These are phyloP conservation scores for Onychomys torridus DNA, from an alignment of 2,797 vertebrate genomes.

Conservation along the genomic window DNA sequence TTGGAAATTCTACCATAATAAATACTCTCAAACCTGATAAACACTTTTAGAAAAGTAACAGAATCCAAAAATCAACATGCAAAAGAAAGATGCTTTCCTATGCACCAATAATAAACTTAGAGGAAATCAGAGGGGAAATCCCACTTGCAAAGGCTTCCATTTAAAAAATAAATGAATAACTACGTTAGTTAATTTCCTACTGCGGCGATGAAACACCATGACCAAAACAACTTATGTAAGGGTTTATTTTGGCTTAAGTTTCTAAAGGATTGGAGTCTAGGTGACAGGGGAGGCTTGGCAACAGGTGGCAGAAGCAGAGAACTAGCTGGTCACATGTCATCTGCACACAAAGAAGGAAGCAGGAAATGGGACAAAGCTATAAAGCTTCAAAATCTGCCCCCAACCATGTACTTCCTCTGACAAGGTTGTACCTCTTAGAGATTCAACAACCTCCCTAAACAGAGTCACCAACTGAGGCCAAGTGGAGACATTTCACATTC, in stretches of 20 bases:
- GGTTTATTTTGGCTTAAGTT: neutral
- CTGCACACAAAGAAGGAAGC: neutral
- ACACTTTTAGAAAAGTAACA: neutral
- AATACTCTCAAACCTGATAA: neutral
- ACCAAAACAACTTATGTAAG: neutral
- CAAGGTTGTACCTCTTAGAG: neutral
- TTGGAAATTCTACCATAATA: neutral
- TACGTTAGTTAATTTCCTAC: neutral
- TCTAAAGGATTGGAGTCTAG: neutral
- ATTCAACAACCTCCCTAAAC: neutral
- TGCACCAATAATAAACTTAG: neutral
- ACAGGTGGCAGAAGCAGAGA: neutral
- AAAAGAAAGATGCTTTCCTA: neutral
- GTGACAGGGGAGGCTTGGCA: neutral
- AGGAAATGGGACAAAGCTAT: neutral
- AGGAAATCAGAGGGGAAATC: neutral
- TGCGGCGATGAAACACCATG: neutral
- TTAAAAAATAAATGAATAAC: neutral
- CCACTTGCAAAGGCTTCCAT: neutral
- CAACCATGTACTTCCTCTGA: neutral
- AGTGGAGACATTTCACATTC: neutral
- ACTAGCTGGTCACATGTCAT: neutral
- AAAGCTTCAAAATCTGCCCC: neutral
- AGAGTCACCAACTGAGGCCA: neutral
- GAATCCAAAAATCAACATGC: neutral